Percentiles rank a stretch among this genome's conserved stretches.
phyloP scores from a whole-genome alignment of 2,888 invertebrate species.

The Acleris holmiana region DNA sequence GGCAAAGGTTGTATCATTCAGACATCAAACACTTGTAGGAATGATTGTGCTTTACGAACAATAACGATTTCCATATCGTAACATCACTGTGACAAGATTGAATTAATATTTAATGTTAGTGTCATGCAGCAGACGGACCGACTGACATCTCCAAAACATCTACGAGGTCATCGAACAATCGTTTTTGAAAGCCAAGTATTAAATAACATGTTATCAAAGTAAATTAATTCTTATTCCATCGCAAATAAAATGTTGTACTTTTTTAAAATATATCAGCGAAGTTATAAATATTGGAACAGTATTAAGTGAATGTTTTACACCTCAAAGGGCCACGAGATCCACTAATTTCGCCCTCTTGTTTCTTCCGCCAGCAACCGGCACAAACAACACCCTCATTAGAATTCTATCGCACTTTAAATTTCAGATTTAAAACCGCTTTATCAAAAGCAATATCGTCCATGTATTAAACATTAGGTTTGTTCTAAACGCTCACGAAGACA shows the following conservation, averaged over 20 bases:
- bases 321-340: conserved; percentile 7
- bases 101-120: conserved; percentile 62
- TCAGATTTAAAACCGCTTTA: conserved; percentile 82
- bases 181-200: conserved; percentile 46
- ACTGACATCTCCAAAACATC: conserved; percentile 58
- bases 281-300: background rate
- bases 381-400: conserved; percentile 80
- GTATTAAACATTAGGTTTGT: conserved; percentile 80
- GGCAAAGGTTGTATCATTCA: conserved; percentile 37
- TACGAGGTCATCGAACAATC: conserved; percentile 73
- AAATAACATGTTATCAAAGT: no score
- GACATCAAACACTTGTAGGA: conserved; percentile 37
- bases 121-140: conserved; percentile 48
- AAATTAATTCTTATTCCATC: background rate
- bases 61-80: conserved; percentile 57
- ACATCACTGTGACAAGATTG: conserved; percentile 67
- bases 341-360: conserved; percentile 15
- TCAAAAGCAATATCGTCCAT: conserved; percentile 81
- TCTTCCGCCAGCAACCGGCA: conserved; percentile 45
- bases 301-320: conserved; percentile 4
- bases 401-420: conserved; percentile 81
- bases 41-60: conserved; percentile 42
- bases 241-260: background rate
- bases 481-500: conserved; percentile 71
- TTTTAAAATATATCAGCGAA: background rate